A percentile compares a stretch with the other conserved stretches of the same genome.
These are phyloP conservation scores for Watsonalla cultraria DNA, from an alignment of 2,888 invertebrate genomes.

Conservation along the genomic window DNA sequence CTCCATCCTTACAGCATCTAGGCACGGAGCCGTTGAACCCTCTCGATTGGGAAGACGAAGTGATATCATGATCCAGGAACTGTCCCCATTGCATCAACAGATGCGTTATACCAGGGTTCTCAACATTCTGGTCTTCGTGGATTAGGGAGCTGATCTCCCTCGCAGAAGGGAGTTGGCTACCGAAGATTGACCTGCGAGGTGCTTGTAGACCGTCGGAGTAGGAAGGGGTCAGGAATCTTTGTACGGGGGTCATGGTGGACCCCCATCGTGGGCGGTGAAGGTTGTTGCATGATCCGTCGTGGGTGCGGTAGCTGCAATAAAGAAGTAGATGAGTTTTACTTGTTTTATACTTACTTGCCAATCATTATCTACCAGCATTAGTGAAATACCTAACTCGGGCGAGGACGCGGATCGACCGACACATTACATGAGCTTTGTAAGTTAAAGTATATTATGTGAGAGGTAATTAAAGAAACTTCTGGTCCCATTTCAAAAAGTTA, in stretches of 20 bases:
- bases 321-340: background rate
- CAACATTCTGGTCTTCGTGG: slow-evolving; percentile 80
- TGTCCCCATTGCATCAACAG: slow-evolving; percentile 96
- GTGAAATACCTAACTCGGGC: too few species aligned
- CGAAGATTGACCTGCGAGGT: slow-evolving; percentile 78
- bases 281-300: slow-evolving; percentile 95
- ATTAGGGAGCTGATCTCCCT: slow-evolving; percentile 84
- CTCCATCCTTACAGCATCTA: slow-evolving; percentile 84
- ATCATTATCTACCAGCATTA: too few species aligned
- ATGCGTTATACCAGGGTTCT: slow-evolving; percentile 83
- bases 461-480: too few species aligned
- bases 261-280: slow-evolving; percentile 87
- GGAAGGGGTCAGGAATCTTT: slow-evolving; percentile 87
- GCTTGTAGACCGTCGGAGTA: slow-evolving; percentile 87
- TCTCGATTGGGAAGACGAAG: slow-evolving; percentile 86
- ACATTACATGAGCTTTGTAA: too few species aligned
- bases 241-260: slow-evolving; percentile 88
- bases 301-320: slow-evolving; percentile 83
- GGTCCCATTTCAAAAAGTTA: too few species aligned
- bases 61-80: slow-evolving; percentile 92
- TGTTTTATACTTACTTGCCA: too few species aligned
- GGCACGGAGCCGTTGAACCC: slow-evolving; percentile 89
- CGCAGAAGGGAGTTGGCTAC: slow-evolving; percentile 84
- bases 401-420: too few species aligned
- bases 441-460: too few species aligned